phyloP scores from a whole-genome alignment of 1,140 invertebrate genomes.

The Agrypnia vestita region DNA sequence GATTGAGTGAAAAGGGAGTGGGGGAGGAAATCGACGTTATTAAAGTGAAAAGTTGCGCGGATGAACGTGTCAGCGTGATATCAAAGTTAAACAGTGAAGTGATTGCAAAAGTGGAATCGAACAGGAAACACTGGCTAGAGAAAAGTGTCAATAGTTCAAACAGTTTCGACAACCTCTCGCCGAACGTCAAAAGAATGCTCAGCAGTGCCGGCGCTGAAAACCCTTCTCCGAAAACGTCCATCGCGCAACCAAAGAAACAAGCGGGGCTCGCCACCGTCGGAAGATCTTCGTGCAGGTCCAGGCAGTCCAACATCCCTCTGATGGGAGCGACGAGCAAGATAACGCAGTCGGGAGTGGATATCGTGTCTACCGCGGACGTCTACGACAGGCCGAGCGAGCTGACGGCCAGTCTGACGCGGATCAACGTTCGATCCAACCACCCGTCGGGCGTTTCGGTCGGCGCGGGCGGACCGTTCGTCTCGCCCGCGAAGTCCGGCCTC shows the following conservation, averaged over 20 bases:
- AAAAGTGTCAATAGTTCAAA: slow-evolving; percentile 64
- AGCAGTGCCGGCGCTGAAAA: slow-evolving; percentile 66
- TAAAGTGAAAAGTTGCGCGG: background rate
- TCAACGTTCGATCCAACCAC: slow-evolving; percentile 56
- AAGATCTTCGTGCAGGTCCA: slow-evolving; percentile 66
- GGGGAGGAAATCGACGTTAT: slow-evolving; percentile 23
- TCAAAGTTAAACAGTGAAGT: slow-evolving; percentile 56
- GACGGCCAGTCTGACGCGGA: slow-evolving; percentile 60
- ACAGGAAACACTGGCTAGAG: slow-evolving; percentile 49
- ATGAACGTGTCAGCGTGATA: slow-evolving; percentile 39
- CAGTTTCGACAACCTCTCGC: slow-evolving; percentile 73
- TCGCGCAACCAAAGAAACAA: slow-evolving; percentile 64
- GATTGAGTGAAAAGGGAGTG: slow-evolving; percentile 32
- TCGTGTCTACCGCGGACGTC: slow-evolving; percentile 67
- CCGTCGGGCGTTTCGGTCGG: background rate
- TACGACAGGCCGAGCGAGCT: slow-evolving; percentile 67
- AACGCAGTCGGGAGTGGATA: slow-evolving; percentile 71
- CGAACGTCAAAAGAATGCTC: slow-evolving; percentile 75
- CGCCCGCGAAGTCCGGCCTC: slow-evolving; percentile 31
- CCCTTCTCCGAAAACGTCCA: slow-evolving; percentile 66
- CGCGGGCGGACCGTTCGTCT: slow-evolving; percentile 34
- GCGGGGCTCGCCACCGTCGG: slow-evolving; percentile 69
- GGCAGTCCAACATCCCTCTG: slow-evolving; percentile 68
- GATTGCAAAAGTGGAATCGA: slow-evolving; percentile 56
- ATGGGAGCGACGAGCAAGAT: slow-evolving; percentile 72